A percentile compares a stretch with the other conserved stretches of the same genome.
Evolutionary conservation across 1,140 invertebrate species (phyloP).

Genomic region (Berghia stephanieae): DNA sequence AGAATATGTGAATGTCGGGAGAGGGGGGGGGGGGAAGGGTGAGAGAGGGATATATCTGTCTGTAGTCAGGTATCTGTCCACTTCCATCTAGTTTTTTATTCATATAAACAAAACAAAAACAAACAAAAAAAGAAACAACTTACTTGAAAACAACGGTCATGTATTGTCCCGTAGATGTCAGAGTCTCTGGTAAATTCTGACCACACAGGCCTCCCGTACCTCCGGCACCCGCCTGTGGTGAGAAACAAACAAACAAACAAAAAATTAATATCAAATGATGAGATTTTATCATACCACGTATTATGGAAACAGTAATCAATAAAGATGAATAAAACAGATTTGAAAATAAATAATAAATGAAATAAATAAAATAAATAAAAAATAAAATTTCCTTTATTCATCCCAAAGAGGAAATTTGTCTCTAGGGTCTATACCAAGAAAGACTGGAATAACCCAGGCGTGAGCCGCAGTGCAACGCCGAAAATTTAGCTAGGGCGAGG

Average conservation of each 20-base stretch:
- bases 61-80: neutral
- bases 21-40: neutral
- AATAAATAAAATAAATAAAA: no score
- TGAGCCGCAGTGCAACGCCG: no score
- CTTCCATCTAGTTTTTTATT: neutral
- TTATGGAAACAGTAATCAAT: no score
- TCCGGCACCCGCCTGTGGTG: slow-evolving; percentile 33
- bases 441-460: no score
- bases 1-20: no score
- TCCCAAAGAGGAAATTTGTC: no score
- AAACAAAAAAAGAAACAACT: slow-evolving; percentile 9
- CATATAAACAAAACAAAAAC: neutral
- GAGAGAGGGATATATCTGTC: neutral
- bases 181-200: slow-evolving; percentile 27
- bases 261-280: neutral
- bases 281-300: neutral
- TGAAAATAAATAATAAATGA: no score
- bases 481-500: no score
- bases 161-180: slow-evolving; percentile 37
- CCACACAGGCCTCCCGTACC: slow-evolving; percentile 33
- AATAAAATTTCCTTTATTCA: no score
- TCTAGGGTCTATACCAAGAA: no score
- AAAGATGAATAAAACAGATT: no score
- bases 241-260: slow-evolving; percentile 10
- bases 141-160: slow-evolving; percentile 40